Percentiles rank a stretch among this genome's conserved stretches.
phyloP scores from a whole-genome alignment of 2,113 vertebrate genomes.

The Elgaria multicarinata region DNA sequence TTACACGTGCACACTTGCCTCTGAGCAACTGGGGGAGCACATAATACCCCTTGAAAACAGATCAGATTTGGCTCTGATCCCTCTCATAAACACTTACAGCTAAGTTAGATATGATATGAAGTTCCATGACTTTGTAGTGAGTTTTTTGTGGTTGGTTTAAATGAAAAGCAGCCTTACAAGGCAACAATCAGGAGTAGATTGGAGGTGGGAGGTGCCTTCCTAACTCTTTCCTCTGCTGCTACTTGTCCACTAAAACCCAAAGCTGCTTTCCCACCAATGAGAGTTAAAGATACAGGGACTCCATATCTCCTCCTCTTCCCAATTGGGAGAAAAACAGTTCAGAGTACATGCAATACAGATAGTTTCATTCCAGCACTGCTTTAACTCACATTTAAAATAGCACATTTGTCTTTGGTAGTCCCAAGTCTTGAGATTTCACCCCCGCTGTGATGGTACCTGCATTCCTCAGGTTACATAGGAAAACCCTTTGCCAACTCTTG shows the following conservation, averaged over 20 bases:
- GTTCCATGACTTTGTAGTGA: no score
- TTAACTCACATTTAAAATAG: not conserved
- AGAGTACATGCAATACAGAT: not conserved
- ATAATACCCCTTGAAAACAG: not conserved
- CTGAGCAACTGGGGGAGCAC: not conserved
- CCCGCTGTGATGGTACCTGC: not conserved
- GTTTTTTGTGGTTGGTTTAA: no score
- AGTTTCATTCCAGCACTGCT: not conserved
- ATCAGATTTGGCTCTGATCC: not conserved
- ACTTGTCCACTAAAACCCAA: no score
- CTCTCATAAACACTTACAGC: not conserved
- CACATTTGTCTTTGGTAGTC: not conserved
- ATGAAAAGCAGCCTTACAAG: no score
- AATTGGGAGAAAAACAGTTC: not conserved
- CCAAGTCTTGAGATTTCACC: not conserved
- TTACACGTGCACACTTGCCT: not conserved
- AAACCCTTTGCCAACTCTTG: not conserved
- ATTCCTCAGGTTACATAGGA: not conserved
- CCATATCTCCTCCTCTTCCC: no score
- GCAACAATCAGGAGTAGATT: no score
- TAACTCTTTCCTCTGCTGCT: no score
- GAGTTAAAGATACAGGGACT: no score
- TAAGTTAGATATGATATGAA: no score
- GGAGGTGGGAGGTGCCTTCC: no score
- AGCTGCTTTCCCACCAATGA: not conserved